phyloP scores from a whole-genome alignment of 1,140 invertebrate genomes.

The Scaptomyza montana region DNA sequence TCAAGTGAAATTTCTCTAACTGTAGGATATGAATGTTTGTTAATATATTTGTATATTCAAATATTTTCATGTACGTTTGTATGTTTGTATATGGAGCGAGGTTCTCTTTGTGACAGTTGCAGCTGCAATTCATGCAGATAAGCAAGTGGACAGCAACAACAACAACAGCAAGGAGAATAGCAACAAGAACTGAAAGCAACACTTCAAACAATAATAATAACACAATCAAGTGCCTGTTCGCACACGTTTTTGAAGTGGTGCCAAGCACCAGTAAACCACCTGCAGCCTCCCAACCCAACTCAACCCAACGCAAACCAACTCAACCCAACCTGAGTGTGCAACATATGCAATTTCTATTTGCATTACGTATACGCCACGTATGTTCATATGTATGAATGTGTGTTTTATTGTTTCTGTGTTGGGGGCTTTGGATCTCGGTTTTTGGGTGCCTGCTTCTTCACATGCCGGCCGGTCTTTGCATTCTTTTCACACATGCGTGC shows the following conservation, averaged over 20 bases:
- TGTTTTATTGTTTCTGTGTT: no score
- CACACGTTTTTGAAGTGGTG: constrained; percentile 64
- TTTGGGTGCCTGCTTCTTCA: constrained; percentile 5
- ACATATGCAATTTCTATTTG: constrained; percentile 43
- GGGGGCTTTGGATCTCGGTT: constrained; percentile 1
- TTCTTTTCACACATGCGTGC: constrained; percentile 74
- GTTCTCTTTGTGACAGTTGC: constrained; percentile 51
- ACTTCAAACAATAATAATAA: constrained; percentile 82
- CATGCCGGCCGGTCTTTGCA: constrained; percentile 27
- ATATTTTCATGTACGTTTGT: not conserved
- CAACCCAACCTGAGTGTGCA: not conserved
- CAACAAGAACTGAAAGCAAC: constrained; percentile 56
- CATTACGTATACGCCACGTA: constrained; percentile 72
- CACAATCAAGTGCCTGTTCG: constrained; percentile 80
- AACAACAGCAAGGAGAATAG: constrained; percentile 10
- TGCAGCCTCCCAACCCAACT: not conserved
- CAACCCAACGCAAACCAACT: no score
- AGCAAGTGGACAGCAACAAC: constrained; percentile 46
- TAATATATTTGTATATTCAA: no score
- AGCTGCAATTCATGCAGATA: constrained; percentile 73
- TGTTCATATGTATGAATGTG: no score
- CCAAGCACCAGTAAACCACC: constrained; percentile 26
- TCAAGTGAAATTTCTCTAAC: not conserved
- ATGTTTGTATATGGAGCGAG: not conserved
- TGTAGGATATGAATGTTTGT: not conserved